These are phyloP conservation scores for Peromyscus eremicus DNA, from an alignment of 2,797 vertebrate species.

Conservation along the genomic window DNA sequence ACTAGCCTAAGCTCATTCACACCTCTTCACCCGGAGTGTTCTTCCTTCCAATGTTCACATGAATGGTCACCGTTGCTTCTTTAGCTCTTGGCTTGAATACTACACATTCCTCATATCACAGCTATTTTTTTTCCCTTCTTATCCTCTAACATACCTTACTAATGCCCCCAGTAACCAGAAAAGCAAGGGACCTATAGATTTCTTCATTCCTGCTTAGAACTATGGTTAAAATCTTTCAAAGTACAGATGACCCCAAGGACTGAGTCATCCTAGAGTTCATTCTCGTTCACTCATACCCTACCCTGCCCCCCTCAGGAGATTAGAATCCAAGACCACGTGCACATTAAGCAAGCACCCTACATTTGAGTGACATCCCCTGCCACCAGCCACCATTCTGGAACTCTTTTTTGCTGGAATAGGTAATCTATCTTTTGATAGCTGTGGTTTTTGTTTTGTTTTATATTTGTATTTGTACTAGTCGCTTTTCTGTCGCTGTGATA, in stretches of 20 bases:
- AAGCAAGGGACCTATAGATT: not conserved
- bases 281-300: not conserved
- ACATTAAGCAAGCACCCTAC: not conserved
- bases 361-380: not conserved
- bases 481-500: not conserved
- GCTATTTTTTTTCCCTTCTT: not conserved
- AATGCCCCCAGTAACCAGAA: constrained; percentile 13
- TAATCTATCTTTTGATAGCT: not conserved
- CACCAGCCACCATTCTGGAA: not conserved
- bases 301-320: not conserved
- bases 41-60: not conserved
- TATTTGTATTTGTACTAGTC: not conserved
- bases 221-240: constrained; percentile 20
- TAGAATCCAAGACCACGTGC: not conserved
- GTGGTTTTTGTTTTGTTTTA: not conserved
- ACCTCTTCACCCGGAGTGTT: not conserved
- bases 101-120: not conserved
- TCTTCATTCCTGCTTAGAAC: constrained; percentile 39
- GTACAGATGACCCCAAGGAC: not conserved
- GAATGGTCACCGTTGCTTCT: not conserved
- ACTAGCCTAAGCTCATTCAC: not conserved
- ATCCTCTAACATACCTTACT: not conserved
- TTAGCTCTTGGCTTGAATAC: not conserved
- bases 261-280: constrained; percentile 24
- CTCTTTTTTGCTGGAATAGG: not conserved